Base-by-base conservation (phyloP, 1,140 invertebrate species). In the Drosophila nigromelanica region DNA sequence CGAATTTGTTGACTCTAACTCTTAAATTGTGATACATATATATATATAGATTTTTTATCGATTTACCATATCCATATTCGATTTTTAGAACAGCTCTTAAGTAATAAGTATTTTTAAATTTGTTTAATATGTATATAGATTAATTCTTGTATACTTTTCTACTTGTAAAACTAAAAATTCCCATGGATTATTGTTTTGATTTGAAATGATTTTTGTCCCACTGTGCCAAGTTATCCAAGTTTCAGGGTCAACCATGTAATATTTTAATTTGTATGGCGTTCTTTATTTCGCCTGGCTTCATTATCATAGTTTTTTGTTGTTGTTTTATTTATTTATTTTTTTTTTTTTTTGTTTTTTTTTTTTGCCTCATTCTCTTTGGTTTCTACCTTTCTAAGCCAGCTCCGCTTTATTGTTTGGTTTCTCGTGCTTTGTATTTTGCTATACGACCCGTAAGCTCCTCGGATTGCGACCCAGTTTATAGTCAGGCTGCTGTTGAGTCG, bases 161-260 rank as follows among this genome's bases (percentile, higher is more conserved):
- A n/a, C n/a, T n/a, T n/a, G n/a, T n/a, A n/a, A n/a, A n/a, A n/a
- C n/a, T n/a, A n/a, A n/a, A n/a, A n/a, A n/a, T n/a, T n/a, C n/a
- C n/a, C n/a, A n/a, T n/a, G n/a, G n/a, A n/a, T n/a, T n/a, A n/a
- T n/a, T n/a, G n/a, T n/a, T n/a, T n/a, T n/a, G n/a, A n/a, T n/a
- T n/a, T 27, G 15, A 11, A 40, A 56, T 47, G 4, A 4, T 15
- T 6, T 42, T 42, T 37, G 12, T n/a, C 39, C 70, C 78, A 80
- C 63, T 48, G 78, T 76, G 43, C 40, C 6, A 6, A 51, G 59
- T 52, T 71, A 30, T 39, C 45, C 78, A 60, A 71, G 66, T 80
- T 86, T 86, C 78, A 86, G 64, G 82, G 82, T 87, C 82, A 87
- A 68, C 67, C 70, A 64, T 86, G 81, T 87, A 86, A 86, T 86